Evolutionary conservation across 2,888 invertebrate genomes (phyloP), one percentile per base, ranked within the genome.

Genomic region (Mythimna vitellina): DNA sequence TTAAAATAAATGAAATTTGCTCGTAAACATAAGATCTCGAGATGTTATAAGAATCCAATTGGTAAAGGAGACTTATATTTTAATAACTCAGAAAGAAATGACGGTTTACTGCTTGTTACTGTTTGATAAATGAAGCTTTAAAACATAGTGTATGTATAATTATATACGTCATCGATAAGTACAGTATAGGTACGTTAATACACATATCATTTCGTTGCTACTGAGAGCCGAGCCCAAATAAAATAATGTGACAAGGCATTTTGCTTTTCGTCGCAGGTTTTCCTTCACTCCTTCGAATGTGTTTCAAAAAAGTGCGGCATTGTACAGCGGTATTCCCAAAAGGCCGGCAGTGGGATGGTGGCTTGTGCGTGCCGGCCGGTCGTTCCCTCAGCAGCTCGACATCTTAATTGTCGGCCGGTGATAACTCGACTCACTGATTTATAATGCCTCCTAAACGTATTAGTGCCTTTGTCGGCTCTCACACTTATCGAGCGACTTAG

Each of bases 401-500:
- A 91, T 95, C 95, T 95, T 96, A 95, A 95, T 95, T 95, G 95
- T 93, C 90, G 78, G 76, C 83, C 83, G 89, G 87, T 85, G 94
- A 95, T 95, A 94, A 92, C 93, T 87, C 84, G 88, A 85, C 86
- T 89, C 85, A 89, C 91, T 94, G 95, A 96, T 96, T 96, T 96
- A 96, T 96, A 95, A 92, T 90, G 89, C 91, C 80, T 83, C 88
- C 91, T 89, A 89, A 93, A 91, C 89, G 92, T 92, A 92, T 93
- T 93, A 92, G 91, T 87, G 85, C 92, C 95, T 95, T 96, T 96
- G 96, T 95, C 96, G 96, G 95, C 93, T 83, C 84, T 81, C 87
- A 88, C 88, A 88, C 90, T 93, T 94, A 94, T 94, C 94, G 90
- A 82, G 67, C 81, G 78, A 80, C 87, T 85, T 81, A 85, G 89